Conservation (phyloP, 2,888 invertebrate species). For the Barypeithes pellucidus region DNA sequence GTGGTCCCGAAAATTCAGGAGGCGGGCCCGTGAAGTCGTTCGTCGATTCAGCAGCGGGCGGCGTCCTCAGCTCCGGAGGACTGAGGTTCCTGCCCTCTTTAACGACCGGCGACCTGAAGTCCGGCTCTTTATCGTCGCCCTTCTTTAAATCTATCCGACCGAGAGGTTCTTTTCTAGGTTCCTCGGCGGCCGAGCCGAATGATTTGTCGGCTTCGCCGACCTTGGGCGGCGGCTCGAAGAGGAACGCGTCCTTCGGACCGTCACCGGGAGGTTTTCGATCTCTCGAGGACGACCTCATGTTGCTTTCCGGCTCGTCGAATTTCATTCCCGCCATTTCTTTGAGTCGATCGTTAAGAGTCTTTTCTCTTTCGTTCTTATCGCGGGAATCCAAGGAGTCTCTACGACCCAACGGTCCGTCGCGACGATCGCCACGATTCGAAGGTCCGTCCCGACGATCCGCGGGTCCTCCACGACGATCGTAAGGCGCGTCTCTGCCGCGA, state of each 20-base stretch:
- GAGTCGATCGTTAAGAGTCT: slow-evolving; percentile 64
- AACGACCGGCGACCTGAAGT: slow-evolving; percentile 10
- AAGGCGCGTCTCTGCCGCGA: slow-evolving; percentile 53
- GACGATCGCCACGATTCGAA: slow-evolving; percentile 42
- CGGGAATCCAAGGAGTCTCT: slow-evolving; percentile 29
- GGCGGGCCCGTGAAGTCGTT: neutral
- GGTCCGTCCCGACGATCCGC: slow-evolving; percentile 41
- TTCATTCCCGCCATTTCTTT: slow-evolving; percentile 65
- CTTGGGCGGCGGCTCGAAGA: slow-evolving; percentile 16
- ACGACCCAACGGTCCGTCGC: slow-evolving; percentile 52
- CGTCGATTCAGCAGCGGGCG: neutral
- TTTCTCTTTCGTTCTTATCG: slow-evolving; percentile 62
- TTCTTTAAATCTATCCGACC: no score
- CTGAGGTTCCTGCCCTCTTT: slow-evolving; percentile 19
- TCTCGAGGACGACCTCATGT: slow-evolving; percentile 39
- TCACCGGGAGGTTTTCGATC: slow-evolving; percentile 51
- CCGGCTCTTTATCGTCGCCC: neutral
- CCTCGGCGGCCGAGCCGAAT: neutral
- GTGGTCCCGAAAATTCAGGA: neutral
- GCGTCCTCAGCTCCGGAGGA: slow-evolving; percentile 10
- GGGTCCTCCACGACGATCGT: slow-evolving; percentile 54
- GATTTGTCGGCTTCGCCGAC: neutral
- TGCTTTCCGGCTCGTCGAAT: slow-evolving; percentile 40
- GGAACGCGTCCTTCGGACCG: slow-evolving; percentile 19
- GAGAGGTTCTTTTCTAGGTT: no score